Base-by-base conservation (phyloP, 2,797 vertebrate genomes). In the Nannoperca obscura region DNA sequence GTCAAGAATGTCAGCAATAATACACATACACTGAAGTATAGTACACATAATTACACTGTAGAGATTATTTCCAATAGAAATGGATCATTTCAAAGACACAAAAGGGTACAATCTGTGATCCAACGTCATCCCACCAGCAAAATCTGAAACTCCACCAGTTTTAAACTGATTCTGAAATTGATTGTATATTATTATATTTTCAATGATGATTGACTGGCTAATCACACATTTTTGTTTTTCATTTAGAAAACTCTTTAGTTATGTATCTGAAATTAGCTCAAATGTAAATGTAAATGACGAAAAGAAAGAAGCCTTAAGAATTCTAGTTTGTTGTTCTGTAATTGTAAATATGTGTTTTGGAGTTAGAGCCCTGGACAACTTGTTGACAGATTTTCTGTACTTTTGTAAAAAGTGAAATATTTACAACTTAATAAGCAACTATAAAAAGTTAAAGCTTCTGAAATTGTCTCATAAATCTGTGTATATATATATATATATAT, bases 21-120 rank as follows among this genome's bases (percentile, higher is more conserved):
- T 27, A 24, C 58, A 71, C 60, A 40, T 36, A 32, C 20, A 19
- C 27, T 32, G n/a, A 27, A 10, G 4, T 36, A 36, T 32, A 15
- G 20, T 36, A 14, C 17, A 46, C 52, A 49, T 15, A 13, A 38
- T 66, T 64, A 57, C 57, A 67, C 61, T 59, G 46, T 52, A 57
- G 17, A 63, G 38, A 69, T 7, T 20, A 38, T 58, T 68, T 36
- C 38, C 46, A 38, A 9, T 24, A 10, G n/a, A 17, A 61, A 57
- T 52, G 14, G 36, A 38, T 24, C 22, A 55, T 47, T 30, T 14
- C 11, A 47, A 40, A 75, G 30, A 49, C 2, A 49, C 13, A 9
- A 8, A 27, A 22, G 49, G 24, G 3, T 42, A 10, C 7, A 61
- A 40, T 38, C 24, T 57, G n/a, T 20, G 20, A 49, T 55, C 20